Evolutionary conservation across 35 echinoderm and acorn worm species (phyloP).

Genomic region (Hemicentrotus pulcherrimus): DNA sequence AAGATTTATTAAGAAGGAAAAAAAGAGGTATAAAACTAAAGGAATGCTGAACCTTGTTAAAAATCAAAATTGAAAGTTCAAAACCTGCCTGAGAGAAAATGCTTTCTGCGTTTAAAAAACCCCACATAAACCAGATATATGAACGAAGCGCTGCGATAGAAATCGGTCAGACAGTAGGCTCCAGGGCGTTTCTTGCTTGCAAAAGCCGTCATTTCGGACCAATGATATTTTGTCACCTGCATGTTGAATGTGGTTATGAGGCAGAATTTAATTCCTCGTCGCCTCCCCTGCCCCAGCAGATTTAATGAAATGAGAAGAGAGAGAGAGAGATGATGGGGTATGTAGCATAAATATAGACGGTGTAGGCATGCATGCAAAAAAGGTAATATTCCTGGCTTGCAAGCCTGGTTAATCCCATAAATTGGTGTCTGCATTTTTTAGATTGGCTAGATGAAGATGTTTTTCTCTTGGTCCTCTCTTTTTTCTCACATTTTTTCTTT

Average conservation of each 20-base stretch:
- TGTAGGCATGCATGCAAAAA: not conserved
- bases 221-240: slow-evolving; percentile 10
- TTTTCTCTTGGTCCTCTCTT: not conserved
- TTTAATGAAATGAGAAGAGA: not conserved
- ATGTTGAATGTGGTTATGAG: not conserved
- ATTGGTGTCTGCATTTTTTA: not conserved
- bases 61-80: not conserved
- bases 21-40: not conserved
- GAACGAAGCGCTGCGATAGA: not conserved
- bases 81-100: not conserved
- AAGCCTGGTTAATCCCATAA: slow-evolving; percentile 5
- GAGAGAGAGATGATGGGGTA: not conserved
- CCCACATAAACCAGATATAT: no score
- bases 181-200: not conserved
- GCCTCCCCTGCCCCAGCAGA: not conserved
- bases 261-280: not conserved
- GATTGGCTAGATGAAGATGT: not conserved
- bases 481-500: not conserved
- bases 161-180: not conserved
- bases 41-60: not conserved
- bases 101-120: not conserved
- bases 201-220: not conserved
- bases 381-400: not conserved
- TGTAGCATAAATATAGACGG: not conserved
- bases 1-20: no score